Evolutionary conservation across 2,888 invertebrate species (phyloP).

Genomic region (Eudasyphora cyanicolor): DNA sequence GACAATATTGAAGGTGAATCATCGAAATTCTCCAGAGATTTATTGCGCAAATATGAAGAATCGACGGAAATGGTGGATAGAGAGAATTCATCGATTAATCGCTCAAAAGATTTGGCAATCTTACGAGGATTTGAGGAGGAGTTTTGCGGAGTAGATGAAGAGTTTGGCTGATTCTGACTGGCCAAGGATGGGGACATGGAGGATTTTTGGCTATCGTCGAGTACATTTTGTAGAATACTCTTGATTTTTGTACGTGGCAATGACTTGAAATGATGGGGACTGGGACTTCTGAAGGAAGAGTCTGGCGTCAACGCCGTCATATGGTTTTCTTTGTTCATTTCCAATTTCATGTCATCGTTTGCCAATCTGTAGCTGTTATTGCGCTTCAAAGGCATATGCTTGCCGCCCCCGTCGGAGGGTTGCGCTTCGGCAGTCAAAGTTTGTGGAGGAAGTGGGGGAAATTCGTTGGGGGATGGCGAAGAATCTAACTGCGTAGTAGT

Average conservation of each 20-base stretch:
- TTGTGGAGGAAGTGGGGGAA: conserved; percentile 36
- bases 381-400: conserved; percentile 83
- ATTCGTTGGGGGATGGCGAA: conserved; percentile 68
- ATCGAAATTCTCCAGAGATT: conserved; percentile 79
- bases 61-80: conserved; percentile 76
- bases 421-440: neutral
- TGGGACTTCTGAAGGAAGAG: conserved; percentile 32
- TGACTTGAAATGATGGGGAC: conserved; percentile 65
- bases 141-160: conserved; percentile 26
- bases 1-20: conserved; percentile 73
- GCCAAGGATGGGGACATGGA: conserved; percentile 46
- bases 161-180: conserved; percentile 25
- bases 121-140: conserved; percentile 81
- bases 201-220: conserved; percentile 69
- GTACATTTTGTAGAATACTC: conserved; percentile 32
- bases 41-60: conserved; percentile 78
- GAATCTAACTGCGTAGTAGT: conserved; percentile 50
- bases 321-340: conserved; percentile 79
- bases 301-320: neutral
- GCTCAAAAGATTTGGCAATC: conserved; percentile 82
- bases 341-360: conserved; percentile 82
- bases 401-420: conserved; percentile 65
- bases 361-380: conserved; percentile 93
- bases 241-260: conserved; percentile 70
- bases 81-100: conserved; percentile 79